Conservation (phyloP, 2,888 invertebrate species). For the Scrobipalpa costella region DNA sequence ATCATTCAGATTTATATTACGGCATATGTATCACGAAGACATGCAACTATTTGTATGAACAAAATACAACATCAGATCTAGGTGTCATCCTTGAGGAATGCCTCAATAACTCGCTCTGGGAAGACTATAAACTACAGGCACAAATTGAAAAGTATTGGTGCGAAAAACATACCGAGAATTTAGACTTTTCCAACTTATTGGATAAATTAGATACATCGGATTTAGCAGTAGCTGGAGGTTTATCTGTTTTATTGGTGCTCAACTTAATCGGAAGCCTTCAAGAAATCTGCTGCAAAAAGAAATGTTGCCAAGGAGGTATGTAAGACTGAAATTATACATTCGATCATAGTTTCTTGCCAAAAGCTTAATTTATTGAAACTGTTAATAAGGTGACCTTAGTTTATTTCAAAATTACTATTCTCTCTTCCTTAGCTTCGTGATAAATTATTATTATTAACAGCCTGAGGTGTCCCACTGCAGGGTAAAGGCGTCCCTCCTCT, state of each 20-base stretch:
- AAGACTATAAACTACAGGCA: constrained; percentile 54
- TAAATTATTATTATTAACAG: too few relatives aligned
- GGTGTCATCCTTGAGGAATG: constrained; percentile 44
- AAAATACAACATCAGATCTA: constrained; percentile 1
- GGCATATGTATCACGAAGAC: constrained; percentile 13
- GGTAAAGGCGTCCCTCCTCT: too few relatives aligned
- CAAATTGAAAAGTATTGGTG: background rate
- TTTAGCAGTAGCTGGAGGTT: constrained; percentile 33
- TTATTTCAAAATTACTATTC: too few relatives aligned
- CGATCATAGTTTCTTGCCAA: too few relatives aligned
- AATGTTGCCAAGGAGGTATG: constrained; percentile 20
- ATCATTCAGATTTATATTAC: constrained; percentile 10
- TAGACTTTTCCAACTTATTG: too few relatives aligned
- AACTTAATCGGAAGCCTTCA: constrained; percentile 41
- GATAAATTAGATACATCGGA: background rate
- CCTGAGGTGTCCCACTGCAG: too few relatives aligned
- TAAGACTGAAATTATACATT: background rate
- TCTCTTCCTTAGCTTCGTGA: too few relatives aligned
- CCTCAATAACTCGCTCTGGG: constrained; percentile 35
- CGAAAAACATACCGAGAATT: background rate
- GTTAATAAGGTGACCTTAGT: too few relatives aligned
- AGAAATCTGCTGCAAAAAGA: too few relatives aligned
- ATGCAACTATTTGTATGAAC: background rate
- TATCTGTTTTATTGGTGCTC: constrained; percentile 36
- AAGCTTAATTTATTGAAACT: too few relatives aligned